Conservation (phyloP, 2,888 invertebrate species). For the Hyles lineata region DNA sequence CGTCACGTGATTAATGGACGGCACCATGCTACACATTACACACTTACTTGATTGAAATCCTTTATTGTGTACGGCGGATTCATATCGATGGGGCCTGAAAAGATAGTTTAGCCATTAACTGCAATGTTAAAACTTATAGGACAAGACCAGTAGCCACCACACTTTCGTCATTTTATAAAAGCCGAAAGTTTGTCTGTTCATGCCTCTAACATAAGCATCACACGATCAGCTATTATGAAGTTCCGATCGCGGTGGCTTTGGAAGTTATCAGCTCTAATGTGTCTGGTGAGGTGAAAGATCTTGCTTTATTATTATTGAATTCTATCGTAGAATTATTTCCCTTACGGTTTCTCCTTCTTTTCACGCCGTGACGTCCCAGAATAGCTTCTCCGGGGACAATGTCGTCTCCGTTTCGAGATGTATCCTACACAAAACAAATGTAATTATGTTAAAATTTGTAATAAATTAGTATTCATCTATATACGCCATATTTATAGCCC, state of each 20-base stretch:
- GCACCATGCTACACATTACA: neutral
- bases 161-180: too few relatives aligned
- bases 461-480: too few relatives aligned
- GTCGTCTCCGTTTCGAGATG: conserved; percentile 39
- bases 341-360: conserved; percentile 58
- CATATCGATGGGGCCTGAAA: conserved; percentile 46
- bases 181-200: too few relatives aligned
- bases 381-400: conserved; percentile 30
- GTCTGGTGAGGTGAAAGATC: too few relatives aligned
- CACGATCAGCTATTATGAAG: too few relatives aligned
- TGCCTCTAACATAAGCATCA: too few relatives aligned
- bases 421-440: conserved; percentile 39
- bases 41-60: conserved; percentile 68
- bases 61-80: conserved; percentile 47
- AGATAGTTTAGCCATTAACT: conserved; percentile 5
- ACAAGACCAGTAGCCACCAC: neutral
- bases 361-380: conserved; percentile 45
- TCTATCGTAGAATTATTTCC: neutral
- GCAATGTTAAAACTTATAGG: neutral
- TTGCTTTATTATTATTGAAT: neutral
- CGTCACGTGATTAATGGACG: too few relatives aligned
- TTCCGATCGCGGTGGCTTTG: too few relatives aligned
- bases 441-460: too few relatives aligned
- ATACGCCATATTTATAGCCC: too few relatives aligned
- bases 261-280: too few relatives aligned